phyloP scores from a whole-genome alignment of 2,797 vertebrate species.

The Columba guinea region DNA sequence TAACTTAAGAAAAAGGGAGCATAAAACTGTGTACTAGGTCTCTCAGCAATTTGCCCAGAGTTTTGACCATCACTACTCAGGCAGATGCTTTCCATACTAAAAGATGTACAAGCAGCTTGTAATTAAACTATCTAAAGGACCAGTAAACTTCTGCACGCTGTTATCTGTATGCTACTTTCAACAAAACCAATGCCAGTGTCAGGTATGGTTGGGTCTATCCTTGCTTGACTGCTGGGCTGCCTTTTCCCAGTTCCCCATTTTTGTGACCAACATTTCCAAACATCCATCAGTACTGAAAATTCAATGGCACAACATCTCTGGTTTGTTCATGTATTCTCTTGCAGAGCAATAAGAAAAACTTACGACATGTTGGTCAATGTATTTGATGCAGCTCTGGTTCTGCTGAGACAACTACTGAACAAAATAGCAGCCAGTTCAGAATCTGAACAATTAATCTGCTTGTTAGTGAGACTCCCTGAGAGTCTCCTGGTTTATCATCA shows the following conservation, averaged over 20 bases:
- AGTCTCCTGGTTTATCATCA: neutral
- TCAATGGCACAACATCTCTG: neutral
- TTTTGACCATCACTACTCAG: neutral
- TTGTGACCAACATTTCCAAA: neutral
- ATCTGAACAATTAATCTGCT: neutral
- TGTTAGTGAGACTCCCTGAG: neutral
- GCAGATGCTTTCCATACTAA: neutral
- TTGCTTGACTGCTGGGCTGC: neutral
- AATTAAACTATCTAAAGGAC: neutral
- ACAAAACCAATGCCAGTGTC: neutral
- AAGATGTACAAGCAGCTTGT: neutral
- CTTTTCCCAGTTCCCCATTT: neutral
- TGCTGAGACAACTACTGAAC: neutral
- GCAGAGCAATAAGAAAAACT: neutral
- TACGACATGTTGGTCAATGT: neutral
- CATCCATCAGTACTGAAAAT: neutral
- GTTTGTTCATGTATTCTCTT: neutral
- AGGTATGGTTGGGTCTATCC: accelerated
- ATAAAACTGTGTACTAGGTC: neutral
- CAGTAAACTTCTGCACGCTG: neutral
- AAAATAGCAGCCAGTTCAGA: neutral
- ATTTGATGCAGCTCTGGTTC: neutral
- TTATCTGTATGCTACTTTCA: neutral
- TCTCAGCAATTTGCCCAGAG: neutral
- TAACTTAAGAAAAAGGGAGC: neutral